Conservation (phyloP, 2,888 invertebrate genomes). For the Selenia dentaria region DNA sequence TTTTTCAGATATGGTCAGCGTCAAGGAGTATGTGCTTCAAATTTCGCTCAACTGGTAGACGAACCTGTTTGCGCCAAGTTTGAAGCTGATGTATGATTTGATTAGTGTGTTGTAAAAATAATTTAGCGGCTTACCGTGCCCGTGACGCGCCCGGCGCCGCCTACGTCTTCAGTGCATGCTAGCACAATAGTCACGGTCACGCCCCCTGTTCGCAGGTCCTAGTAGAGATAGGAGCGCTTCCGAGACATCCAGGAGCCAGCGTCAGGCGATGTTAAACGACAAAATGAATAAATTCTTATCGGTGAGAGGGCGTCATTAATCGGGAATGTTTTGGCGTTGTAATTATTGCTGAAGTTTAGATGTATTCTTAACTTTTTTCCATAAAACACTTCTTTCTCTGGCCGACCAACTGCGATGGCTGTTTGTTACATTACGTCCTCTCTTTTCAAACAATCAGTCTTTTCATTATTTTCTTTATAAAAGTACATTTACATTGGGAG, state of each 20-base stretch:
- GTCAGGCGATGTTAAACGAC: constrained; percentile 95
- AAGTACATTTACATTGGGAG: constrained; percentile 53
- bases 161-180: constrained; percentile 35
- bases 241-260: constrained; percentile 89
- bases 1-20: constrained; percentile 35
- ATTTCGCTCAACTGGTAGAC: constrained; percentile 41
- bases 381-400: constrained; percentile 70
- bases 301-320: constrained; percentile 87
- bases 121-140: constrained; percentile 33
- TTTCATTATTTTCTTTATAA: constrained; percentile 36
- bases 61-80: constrained; percentile 50
- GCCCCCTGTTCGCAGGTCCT: constrained; percentile 80
- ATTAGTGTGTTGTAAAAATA: constrained; percentile 29
- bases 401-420: constrained; percentile 70
- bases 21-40: constrained; percentile 27
- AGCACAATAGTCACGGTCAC: constrained; percentile 54
- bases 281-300: constrained; percentile 97
- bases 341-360: constrained; percentile 54
- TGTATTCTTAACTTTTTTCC: constrained; percentile 71
- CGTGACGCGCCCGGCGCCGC: constrained; percentile 66
- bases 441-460: constrained; percentile 44
- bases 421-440: constrained; percentile 53
- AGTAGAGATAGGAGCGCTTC: constrained; percentile 87
- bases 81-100: constrained; percentile 58
- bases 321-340: constrained; percentile 49